These are phyloP conservation scores for Falco berigora DNA, from an alignment of 2,797 vertebrate genomes.

Conservation along the genomic window DNA sequence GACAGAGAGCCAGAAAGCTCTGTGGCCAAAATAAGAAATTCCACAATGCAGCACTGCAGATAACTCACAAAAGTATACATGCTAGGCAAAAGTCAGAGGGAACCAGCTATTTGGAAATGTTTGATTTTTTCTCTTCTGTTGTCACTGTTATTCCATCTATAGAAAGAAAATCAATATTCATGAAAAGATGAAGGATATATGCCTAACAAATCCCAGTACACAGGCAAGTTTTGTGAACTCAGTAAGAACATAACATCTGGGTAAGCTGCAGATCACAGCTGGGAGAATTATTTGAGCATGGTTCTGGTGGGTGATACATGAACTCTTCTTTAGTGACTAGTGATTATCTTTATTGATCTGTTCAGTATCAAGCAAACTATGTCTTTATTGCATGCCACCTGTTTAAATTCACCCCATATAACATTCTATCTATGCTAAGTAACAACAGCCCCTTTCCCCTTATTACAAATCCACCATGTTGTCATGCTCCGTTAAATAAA, in stretches of 20 bases:
- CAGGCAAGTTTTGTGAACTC: not conserved
- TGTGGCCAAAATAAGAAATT: not conserved
- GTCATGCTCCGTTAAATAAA: not conserved
- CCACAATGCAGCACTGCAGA: not conserved
- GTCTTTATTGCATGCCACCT: not conserved
- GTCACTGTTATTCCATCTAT: not conserved
- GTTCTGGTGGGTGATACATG: not conserved
- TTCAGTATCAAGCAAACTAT: not conserved
- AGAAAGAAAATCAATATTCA: not conserved
- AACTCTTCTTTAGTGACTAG: not conserved
- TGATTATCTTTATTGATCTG: not conserved
- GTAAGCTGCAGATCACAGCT: not conserved
- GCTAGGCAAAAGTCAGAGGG: not conserved
- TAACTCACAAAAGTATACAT: not conserved
- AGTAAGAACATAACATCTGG: not conserved
- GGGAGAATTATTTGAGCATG: not conserved
- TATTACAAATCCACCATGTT: not conserved
- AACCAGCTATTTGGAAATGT: not conserved
- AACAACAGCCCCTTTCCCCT: not conserved
- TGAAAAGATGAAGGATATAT: not conserved
- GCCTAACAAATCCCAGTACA: not conserved
- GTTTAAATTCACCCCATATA: not conserved
- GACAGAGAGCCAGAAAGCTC: not conserved
- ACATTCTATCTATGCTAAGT: not conserved
- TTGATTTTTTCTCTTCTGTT: not conserved